Evolutionary conservation across 2,797 vertebrate genomes (phyloP), one percentile per base, ranked within the genome.

Genomic region (Bradypodion pumilum): DNA sequence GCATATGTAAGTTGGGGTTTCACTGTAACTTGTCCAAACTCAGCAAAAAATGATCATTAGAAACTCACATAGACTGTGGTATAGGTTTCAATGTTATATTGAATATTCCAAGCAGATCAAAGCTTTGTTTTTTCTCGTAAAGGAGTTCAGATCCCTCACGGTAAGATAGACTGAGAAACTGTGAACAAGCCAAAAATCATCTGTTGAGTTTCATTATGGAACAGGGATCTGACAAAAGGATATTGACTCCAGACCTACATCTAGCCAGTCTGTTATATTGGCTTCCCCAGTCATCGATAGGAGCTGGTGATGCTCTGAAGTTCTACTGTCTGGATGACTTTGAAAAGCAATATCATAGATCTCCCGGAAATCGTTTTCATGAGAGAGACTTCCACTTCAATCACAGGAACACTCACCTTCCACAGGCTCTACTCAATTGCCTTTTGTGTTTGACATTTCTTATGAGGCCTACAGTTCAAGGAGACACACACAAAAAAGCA

Each of bases 391-490:
- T 65, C 63, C 62, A 63, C 37, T 81, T 75, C 37, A 72, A 42
- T 72, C 46, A 42, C 32, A 63, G 59, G 72, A 65, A 74, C 49
- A 25, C 52, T 60, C 60, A 40, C 60, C n/a, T n/a, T 52, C 73
- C 68, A 15, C 52, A 83, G 46, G 46, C 78, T 66, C 72, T 60
- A 68, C 44, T 85, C n/a, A 7, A 56, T 68, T 15, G 37, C 78
- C 46, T 79, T 85, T 80, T 80, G 63, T 74, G 81, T 82, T 82
- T 82, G 81, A 83, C 78, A 75, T 68, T 80, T 80, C 49, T 37
- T 59, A 46, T 35, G 37, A 62, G 84, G 70, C 78, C 80, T 80
- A 80, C 80, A 72, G 70, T 46, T 80, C 46, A 74, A 80, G 70
- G 37, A 80, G 46, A 35, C 70, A 68, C 62, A 75, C 40, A 80